Percentiles rank a stretch among this genome's conserved stretches.
Evolutionary conservation across 2,888 invertebrate genomes (phyloP).

Genomic region (Drosophila conformis): DNA sequence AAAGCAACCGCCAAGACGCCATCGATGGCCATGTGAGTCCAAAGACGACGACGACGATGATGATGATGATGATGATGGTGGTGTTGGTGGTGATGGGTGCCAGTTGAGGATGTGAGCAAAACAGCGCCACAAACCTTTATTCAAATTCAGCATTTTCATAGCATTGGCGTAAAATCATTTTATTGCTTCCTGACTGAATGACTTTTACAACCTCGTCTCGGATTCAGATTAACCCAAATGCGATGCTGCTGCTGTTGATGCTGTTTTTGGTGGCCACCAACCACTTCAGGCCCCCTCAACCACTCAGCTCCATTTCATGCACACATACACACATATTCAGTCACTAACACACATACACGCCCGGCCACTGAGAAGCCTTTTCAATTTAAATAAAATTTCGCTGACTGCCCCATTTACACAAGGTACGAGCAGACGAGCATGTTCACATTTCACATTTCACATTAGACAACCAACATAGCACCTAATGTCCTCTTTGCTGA

Average conservation of each 20-base stretch:
- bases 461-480: constrained; percentile 28
- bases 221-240: constrained; percentile 76
- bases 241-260: constrained; percentile 41
- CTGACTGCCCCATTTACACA: constrained; percentile 60
- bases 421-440: constrained; percentile 37
- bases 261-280: constrained; percentile 39
- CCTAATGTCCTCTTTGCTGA: constrained; percentile 23
- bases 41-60: constrained; percentile 9
- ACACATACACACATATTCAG: constrained; percentile 7
- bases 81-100: constrained; percentile 29
- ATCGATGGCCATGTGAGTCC: constrained; percentile 52
- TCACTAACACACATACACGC: constrained; percentile 1
- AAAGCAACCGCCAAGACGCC: constrained; percentile 61
- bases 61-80: neutral
- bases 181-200: constrained; percentile 79
- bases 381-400: constrained; percentile 67
- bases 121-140: constrained; percentile 70
- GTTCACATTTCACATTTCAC: constrained; percentile 35
- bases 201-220: constrained; percentile 74
- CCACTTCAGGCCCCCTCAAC: neutral
- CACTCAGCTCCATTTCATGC: constrained; percentile 13
- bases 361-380: constrained; percentile 35
- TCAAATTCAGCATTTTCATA: constrained; percentile 80
- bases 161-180: constrained; percentile 79
- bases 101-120: constrained; percentile 43